Base-by-base conservation (phyloP, 2,797 vertebrate genomes). In the Syngnathus rostellatus region DNA sequence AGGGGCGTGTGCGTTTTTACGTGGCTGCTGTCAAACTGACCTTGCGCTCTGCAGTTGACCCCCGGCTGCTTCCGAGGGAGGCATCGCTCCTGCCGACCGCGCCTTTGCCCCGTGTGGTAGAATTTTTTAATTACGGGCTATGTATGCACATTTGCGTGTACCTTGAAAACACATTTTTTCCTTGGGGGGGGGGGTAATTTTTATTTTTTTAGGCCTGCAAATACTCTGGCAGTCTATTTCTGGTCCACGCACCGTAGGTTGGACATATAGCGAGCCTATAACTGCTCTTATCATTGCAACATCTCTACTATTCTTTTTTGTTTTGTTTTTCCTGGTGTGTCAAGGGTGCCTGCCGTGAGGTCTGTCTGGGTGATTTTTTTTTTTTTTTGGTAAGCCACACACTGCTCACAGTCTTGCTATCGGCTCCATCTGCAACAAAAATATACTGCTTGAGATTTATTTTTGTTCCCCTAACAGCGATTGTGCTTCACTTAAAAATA, bases 401-500 rank as follows among this genome's bases (percentile, higher is more conserved):
- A 1, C 4, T 69, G 64, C 46, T 25, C 37, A 41, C 62, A 62
- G 64, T 48, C 48, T 54, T 51, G 60, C 68, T 69, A 69, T 69
- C 68, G 67, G 65, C 65, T 50, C 66, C 57, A 64, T 50, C 37
- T 73, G 71, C 68, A 68, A 70, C 50, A 63, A 72, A 81, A 83
- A 78, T 73, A 73, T 79, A 50, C 60, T 21, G 76, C 74, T 58
- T 68, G 59, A 12, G 61, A 50, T 71, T 50, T 63, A 63, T 63
- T 50, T 77, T 80, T 77, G 70, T 66, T 71, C 46, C n/a, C n/a
- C 50, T 74, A 82, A 70, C 70, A 62, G 64, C 82, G 76, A 75
- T 25, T 43, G 53, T 45, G 81, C 77, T 76, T 82, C 69, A 83
- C 84, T 81, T 71, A 76, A 79, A 87, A 80, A 86, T 87, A 88